Percentiles rank a stretch among this genome's conserved stretches.
phyloP scores from a whole-genome alignment of 2,888 invertebrate species.

The Nomada fabriciana region DNA sequence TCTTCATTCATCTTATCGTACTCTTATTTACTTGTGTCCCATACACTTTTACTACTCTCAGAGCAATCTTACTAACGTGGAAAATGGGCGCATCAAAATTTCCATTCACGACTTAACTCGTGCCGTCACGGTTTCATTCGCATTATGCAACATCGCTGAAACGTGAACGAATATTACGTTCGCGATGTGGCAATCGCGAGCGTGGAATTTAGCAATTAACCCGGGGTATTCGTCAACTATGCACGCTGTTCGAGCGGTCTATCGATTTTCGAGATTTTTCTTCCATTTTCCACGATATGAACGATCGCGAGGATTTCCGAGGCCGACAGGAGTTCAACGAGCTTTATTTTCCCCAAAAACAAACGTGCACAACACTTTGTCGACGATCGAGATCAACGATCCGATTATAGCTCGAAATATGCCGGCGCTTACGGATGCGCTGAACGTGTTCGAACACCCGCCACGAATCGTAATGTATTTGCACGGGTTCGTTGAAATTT shows the following conservation, averaged over 20 bases:
- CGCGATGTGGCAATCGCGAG: constrained; percentile 4
- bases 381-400: background rate
- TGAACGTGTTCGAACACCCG: constrained; percentile 5
- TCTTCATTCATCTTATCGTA: too few relatives aligned
- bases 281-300: constrained; percentile 5
- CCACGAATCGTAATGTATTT: constrained; percentile 33
- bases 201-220: constrained; percentile 38
- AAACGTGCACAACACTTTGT: background rate
- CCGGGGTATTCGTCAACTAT: background rate
- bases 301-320: background rate
- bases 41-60: too few relatives aligned
- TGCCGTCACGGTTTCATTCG: background rate
- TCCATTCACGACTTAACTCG: background rate
- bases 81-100: too few relatives aligned
- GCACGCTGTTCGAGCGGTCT: background rate
- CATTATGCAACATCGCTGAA: constrained; percentile 7
- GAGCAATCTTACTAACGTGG: too few relatives aligned
- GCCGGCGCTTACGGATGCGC: constrained; percentile 28
- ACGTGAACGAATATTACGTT: constrained; percentile 20
- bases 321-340: constrained; percentile 6
- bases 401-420: background rate
- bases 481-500: constrained; percentile 48
- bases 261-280: background rate
- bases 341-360: background rate
- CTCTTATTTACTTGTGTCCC: too few relatives aligned